Base-by-base conservation (phyloP, 2,888 invertebrate genomes). In the Cerastis leucographa region DNA sequence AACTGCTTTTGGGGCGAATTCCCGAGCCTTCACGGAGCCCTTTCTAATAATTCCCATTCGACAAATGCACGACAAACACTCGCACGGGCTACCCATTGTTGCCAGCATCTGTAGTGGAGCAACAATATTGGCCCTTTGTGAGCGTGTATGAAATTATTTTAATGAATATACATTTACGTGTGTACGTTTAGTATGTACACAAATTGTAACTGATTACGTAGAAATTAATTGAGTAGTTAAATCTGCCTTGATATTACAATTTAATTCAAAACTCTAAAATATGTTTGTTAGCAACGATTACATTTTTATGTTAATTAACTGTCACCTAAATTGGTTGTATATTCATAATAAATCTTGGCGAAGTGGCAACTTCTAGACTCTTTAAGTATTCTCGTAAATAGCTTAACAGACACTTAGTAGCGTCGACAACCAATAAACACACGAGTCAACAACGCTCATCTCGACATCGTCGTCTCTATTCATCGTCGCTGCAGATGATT, bases 1-100 rank as follows among this genome's bases (percentile, higher is more conserved):
- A 97, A 97, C 96, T 95, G 96, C 96, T 96, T 96, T 96, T 96
- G 93, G 96, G 96, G 96, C 96, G 94, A 96, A 96, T 96, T 96
- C 96, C 96, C 96, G 96, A 94, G 96, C 96, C 96, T 95, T 94
- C 94, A 92, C 93, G 93, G 94, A 93, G 96, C 96, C 96, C 96
- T 96, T 96, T 93, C 94, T 94, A 95, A 96, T 96, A 96, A 96
- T 96, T 95, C 96, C 93, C 94, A 94, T 95, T 96, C 96, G 96
- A 96, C 95, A 96, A 96, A 96, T 96, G 95, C 94, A 94, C 95
- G 96, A 96, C 95, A 96, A 96, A 96, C 96, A 95, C 95, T 96
- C 96, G 96, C 95, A 94, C 95, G 94, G 95, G 94, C 94, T 93
- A 89, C 91, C 94, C 90, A 95, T 96, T 96, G 96, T 96, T 96